Base-by-base conservation (phyloP, 2,888 invertebrate species). In the Gari tellinella region DNA sequence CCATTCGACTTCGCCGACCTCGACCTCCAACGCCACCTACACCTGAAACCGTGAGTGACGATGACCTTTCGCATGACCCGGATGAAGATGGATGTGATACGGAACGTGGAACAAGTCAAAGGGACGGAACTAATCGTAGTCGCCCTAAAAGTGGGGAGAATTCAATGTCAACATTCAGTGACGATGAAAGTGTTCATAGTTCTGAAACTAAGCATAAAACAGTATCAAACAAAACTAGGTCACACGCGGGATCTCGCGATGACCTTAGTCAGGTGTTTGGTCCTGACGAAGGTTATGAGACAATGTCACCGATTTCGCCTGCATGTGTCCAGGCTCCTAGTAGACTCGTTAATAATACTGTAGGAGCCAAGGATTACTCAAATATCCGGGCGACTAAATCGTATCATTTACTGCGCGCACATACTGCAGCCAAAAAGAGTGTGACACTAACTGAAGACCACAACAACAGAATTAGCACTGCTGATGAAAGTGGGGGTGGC, bases 1-100 rank as follows among this genome's bases (percentile, higher is more conserved):
- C 56, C n/a, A 77, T 80, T 12, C 80, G 85, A n/a, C 49, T 79
- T 43, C 49, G 83, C 2, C 78, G 82, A 8, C 85, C 85, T 3
- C 74, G 64, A 10, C 79, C 84, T 2, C 83, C 84, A 2, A 64
- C 84, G 0, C 58, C 72, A 3, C 68, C 66, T 15, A 62, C 75
- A 5, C 65, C 68, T 43, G 83, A 76, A n/a, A 72, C 72, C 31
- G 66, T 45, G 0, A 62, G 70, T 17, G 66, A 52, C 14, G 64
- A 73, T 19, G 67, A 65, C 21, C 21, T 61, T 26, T 66, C 52
- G 21, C 38, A 68, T 25, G 63, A 45, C 37, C 51, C 31, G 10
- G 63, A 66, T 8, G 51, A 58, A 26, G 56, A 62, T 45, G 52
- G n/a, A 31, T 26, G 61, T 15, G 21, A 55, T 19, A 40, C 55